Evolutionary conservation across 2,888 invertebrate genomes (phyloP), one percentile per base, ranked within the genome.

Genomic region (Conistra vaccinii): DNA sequence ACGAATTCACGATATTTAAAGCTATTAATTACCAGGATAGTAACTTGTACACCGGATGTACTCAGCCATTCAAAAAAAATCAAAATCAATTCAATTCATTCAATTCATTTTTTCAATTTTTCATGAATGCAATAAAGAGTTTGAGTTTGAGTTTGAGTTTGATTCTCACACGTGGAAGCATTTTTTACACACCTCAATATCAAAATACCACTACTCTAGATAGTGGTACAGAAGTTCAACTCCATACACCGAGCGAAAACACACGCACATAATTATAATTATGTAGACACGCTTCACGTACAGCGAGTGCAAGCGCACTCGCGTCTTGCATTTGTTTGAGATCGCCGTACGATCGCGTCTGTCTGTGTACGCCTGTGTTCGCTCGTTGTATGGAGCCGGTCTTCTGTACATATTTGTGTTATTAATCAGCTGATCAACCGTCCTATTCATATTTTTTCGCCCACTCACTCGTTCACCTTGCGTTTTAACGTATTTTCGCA

Each of bases 401-500:
- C 76, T 76, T 76, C 69, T 78, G 51, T 48, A 57, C 3, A n/a
- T 51, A 7, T 42, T 53, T 5, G 45, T 53, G 48, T 48, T 48
- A 60, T 60, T 61, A 53, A 76, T 71, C 83, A 83, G 90, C 90
- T 90, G 89, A 89, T 91, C 73, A 86, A 80, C 86, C 81, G 82
- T 84, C 80, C 73, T 76, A 84, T 89, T 89, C 84, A 80, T 85
- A 87, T 89, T 91, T 91, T 92, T 91, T 87, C 69, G 69, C 89
- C 90, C 89, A 90, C 92, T 84, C 88, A 93, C 92, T 69, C 0
- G 95, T 85, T 95, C 90, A 93, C 96, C 96, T 96, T 95, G 96
- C 88, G 80, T 68, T 78, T 80, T 93, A 95, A 95, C 95, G 95
- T 91, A 93, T 94, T 93, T 95, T 94, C 93, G 91, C 94, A 95